Conservation (phyloP, 2,888 invertebrate genomes). For the Euspilapteryx auroguttella region DNA sequence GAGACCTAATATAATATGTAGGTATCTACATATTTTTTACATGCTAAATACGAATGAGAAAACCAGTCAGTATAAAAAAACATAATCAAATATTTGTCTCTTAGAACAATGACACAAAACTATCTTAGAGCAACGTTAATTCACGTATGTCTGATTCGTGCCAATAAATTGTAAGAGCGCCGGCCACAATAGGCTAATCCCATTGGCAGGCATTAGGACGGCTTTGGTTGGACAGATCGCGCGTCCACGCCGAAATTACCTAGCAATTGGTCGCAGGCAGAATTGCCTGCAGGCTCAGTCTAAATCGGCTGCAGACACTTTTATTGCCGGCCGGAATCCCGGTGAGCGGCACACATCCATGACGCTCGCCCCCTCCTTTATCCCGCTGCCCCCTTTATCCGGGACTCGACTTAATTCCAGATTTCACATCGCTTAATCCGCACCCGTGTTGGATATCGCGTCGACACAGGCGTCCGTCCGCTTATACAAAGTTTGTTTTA, state of each 20-base stretch:
- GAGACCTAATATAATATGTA: no score
- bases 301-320: conserved; percentile 64
- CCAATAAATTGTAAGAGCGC: conserved; percentile 52
- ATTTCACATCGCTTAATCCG: conserved; percentile 66
- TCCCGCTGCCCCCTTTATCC: conserved; percentile 50
- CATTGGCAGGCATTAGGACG: conserved; percentile 53
- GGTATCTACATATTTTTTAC: no score
- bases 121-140: no score
- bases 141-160: conserved; percentile 32
- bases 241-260: conserved; percentile 53
- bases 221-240: conserved; percentile 57
- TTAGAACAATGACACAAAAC: no score
- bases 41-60: no score
- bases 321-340: conserved; percentile 58
- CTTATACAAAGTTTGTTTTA: neutral
- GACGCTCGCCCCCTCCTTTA: no score
- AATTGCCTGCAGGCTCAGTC: conserved; percentile 53
- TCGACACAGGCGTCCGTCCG: conserved; percentile 48
- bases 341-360: conserved; percentile 15
- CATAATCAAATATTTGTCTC: no score
- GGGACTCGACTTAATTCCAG: conserved; percentile 53
- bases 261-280: conserved; percentile 53
- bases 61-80: no score
- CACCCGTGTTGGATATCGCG: conserved; percentile 68
- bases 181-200: conserved; percentile 53